These are phyloP conservation scores for Crocodylus rhombifer DNA, from an alignment of 2,797 vertebrate genomes.

Conservation along the genomic window DNA sequence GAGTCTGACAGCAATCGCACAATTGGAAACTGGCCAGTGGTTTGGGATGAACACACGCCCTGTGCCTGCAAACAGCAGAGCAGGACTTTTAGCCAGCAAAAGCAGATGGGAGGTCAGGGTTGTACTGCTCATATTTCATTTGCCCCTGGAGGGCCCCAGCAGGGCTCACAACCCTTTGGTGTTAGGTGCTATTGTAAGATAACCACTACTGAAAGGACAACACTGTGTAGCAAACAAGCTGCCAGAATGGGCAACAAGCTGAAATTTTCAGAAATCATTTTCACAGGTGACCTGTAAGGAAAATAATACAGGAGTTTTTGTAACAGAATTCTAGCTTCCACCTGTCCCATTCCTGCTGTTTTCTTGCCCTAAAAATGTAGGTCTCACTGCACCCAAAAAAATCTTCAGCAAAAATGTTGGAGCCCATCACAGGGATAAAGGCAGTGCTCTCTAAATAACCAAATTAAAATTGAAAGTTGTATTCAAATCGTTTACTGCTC, in stretches of 20 bases:
- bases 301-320: not conserved
- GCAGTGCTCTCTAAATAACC: not conserved
- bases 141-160: not conserved
- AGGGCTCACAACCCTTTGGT: not conserved
- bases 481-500: not conserved
- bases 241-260: not conserved
- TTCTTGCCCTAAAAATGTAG: not conserved
- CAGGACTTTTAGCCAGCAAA: rapidly evolving
- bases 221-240: not conserved
- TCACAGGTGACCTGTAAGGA: not conserved
- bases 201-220: not conserved
- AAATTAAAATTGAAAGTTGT: not conserved
- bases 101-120: not conserved
- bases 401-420: not conserved
- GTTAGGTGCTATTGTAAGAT: not conserved
- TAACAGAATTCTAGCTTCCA: too few species aligned
- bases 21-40: not conserved
- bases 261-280: not conserved
- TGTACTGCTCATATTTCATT: not conserved
- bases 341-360: not conserved
- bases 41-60: not conserved
- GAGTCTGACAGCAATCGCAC: rapidly evolving
- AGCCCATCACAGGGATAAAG: not conserved
- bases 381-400: not conserved
- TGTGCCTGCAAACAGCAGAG: not conserved